phyloP scores from a whole-genome alignment of 2,888 invertebrate species.

The Pocota personata region DNA sequence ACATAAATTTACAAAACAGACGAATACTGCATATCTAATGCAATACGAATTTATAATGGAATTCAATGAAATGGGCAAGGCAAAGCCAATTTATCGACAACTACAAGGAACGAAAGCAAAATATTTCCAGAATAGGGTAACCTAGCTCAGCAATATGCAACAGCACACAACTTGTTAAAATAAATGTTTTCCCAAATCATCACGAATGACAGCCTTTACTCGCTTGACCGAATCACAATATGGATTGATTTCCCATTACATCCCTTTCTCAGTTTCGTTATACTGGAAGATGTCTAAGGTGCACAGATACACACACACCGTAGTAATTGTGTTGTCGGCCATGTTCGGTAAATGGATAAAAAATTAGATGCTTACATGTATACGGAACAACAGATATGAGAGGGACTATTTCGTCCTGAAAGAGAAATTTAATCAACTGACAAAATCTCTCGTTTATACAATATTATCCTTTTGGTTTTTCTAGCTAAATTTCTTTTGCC shows the following conservation, averaged over 20 bases:
- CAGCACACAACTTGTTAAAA: conserved; percentile 41
- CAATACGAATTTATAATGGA: conserved; percentile 20
- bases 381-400: neutral
- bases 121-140: neutral
- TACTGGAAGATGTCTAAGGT: neutral
- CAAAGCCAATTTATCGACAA: conserved; percentile 18
- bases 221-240: conserved; percentile 58
- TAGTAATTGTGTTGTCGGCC: conserved; percentile 10
- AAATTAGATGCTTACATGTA: conserved; percentile 26
- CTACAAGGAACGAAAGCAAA: conserved; percentile 1
- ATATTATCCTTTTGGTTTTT: conserved; percentile 55
- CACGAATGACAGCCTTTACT: conserved; percentile 52
- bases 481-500: conserved; percentile 17
- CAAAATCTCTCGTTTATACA: conserved; percentile 58
- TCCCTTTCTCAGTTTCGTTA: conserved; percentile 27
- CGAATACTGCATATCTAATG: neutral
- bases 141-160: conserved; percentile 15
- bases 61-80: conserved; percentile 1
- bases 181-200: conserved; percentile 50
- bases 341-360: conserved; percentile 45
- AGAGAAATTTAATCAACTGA: conserved; percentile 66
- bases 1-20: neutral
- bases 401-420: conserved; percentile 15
- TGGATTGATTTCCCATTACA: conserved; percentile 67
- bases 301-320: neutral